phyloP scores from a whole-genome alignment of 2,888 invertebrate genomes.

The Aricia artaxerxes region DNA sequence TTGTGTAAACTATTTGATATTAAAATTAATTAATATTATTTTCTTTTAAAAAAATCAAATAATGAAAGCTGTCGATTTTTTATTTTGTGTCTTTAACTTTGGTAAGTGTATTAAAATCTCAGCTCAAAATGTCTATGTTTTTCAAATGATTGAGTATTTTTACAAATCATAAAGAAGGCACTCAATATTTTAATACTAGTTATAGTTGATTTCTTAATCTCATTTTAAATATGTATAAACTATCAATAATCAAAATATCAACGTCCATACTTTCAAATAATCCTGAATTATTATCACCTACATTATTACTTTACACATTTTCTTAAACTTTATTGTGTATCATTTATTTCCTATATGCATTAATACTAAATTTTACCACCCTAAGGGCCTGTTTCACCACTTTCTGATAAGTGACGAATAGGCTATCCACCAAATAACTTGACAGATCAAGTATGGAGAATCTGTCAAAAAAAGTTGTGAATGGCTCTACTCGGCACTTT shows the following conservation, averaged over 20 bases:
- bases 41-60: not conserved
- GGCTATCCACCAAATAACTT: no score
- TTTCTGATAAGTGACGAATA: no score
- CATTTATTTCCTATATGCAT: not conserved
- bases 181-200: not conserved
- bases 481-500: no score
- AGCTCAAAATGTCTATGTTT: not conserved
- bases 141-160: not conserved
- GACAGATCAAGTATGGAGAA: no score
- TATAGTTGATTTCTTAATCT: not conserved
- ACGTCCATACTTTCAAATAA: not conserved
- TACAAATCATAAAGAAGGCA: not conserved
- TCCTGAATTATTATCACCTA: not conserved
- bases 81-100: not conserved
- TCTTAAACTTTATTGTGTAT: not conserved
- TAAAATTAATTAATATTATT: not conserved
- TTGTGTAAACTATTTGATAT: not conserved
- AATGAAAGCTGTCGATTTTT: not conserved
- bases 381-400: no score
- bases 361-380: not conserved
- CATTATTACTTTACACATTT: not conserved
- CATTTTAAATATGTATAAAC: not conserved
- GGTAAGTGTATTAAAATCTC: not conserved
- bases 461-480: no score
- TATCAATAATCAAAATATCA: not conserved